Base-by-base conservation (phyloP, 30 jellyfish, hydroid and myxozoan genomes). In the Hydractinia echinata region DNA sequence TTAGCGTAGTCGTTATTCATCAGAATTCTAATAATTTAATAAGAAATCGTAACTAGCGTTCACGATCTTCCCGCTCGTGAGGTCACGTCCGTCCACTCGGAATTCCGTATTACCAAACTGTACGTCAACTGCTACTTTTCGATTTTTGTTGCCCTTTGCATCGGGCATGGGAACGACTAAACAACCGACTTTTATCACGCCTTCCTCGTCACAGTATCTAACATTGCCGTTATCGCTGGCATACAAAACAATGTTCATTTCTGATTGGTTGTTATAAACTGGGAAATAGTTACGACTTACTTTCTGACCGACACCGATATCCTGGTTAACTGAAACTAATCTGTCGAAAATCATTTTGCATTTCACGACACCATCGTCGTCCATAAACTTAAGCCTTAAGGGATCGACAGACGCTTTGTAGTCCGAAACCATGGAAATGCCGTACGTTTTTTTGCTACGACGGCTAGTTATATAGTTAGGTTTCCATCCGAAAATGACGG, bases 401-500 rank as follows among this genome's bases (percentile, higher is more conserved):
- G 81, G 81, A 49, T 71, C 81, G 8, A n/a, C 60, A 19, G 11
- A 8, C 49, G 30, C 81, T 15, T 49, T 30, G 67, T 0, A 71
- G 49, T 30, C 60, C 10, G 81, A 71, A 30, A 71, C 81, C 81
- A 71, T 71, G 30, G 81, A 71, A 15, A 71, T 71, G 67, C 81
- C 81, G 49, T 71, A 71, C 1, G 81, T 71, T 30, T 49, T 30
- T 15, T 71, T 71, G 67, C 81, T 71, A 7, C 60, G 55, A 6
- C 81, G 55, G n/a, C 60, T 19, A 7, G 55, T 30, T 30, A 71
- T 19, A 9, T 7, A 7, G 5, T 71, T 49, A 58, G 81, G 81
- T 15, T 71, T 71, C 81, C 81, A 71, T 19, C 81, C 81, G 51
- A 71, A 71, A n/a, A 71, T 71, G 51, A 71, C 81, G n/a, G 81